Percentiles rank a stretch among this genome's conserved stretches.
Evolutionary conservation across 2,888 invertebrate genomes (phyloP).

Genomic region (Rhamphomyia laevipes): DNA sequence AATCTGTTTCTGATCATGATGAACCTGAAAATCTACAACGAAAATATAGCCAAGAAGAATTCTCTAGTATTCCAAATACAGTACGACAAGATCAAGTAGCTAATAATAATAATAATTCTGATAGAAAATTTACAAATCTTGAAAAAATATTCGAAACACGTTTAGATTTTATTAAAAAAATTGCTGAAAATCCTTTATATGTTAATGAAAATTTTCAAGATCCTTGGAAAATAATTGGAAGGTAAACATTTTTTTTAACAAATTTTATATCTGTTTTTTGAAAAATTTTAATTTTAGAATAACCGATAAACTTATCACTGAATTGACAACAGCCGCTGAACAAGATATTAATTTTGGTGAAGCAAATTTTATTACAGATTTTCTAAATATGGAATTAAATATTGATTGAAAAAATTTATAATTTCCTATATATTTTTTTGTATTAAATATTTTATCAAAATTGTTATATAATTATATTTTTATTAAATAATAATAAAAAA

Average conservation of each 20-base stretch:
- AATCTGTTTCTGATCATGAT: not conserved
- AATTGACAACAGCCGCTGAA: conserved; percentile 17
- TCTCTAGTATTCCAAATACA: not conserved
- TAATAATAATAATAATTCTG: not conserved
- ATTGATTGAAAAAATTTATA: not conserved
- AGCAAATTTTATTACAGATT: conserved; percentile 21
- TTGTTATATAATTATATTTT: too few species aligned
- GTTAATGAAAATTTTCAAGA: conserved; percentile 14
- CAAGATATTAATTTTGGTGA: conserved; percentile 20
- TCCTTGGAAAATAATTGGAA: conserved; percentile 18
- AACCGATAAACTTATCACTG: conserved; percentile 16
- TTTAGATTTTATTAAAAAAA: conserved; percentile 9
- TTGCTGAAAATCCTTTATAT: conserved; percentile 15
- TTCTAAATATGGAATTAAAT: conserved; percentile 20
- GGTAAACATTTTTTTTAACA: conserved; percentile 5
- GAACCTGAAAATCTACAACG: not conserved
- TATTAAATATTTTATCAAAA: too few species aligned
- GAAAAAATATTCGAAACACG: conserved; percentile 6
- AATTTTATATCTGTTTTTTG: not conserved
- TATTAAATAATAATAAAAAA: too few species aligned
- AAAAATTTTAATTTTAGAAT: conserved; percentile 15
- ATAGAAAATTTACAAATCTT: not conserved
- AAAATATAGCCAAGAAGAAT: too few species aligned
- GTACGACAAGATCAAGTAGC: not conserved
- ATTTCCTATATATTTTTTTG: not conserved